Percentiles rank a stretch among this genome's conserved stretches.
Conservation (phyloP, 1,140 invertebrate genomes). For the Hycleus phaleratus region DNA sequence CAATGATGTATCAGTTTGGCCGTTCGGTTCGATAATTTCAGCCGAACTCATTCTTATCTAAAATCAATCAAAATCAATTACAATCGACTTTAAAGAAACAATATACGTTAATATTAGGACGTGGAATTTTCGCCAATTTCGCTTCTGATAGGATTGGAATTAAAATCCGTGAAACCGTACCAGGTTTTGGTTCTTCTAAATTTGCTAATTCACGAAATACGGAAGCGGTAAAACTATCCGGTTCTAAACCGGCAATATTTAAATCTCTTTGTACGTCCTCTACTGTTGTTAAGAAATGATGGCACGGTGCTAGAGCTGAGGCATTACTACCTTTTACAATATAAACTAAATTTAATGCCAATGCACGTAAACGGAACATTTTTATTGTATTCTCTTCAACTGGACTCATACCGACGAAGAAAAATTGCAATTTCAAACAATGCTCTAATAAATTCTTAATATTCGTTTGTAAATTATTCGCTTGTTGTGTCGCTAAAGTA, state of each 20-base stretch:
- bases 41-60: constrained; percentile 71
- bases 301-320: constrained; percentile 45
- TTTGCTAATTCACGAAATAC: constrained; percentile 70
- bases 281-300: constrained; percentile 40
- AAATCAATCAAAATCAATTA: constrained; percentile 2
- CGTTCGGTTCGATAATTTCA: constrained; percentile 75
- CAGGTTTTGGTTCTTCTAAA: constrained; percentile 77
- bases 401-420: constrained; percentile 71
- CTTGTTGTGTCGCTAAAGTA: constrained; percentile 44
- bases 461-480: constrained; percentile 47
- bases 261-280: constrained; percentile 39
- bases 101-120: constrained; percentile 50
- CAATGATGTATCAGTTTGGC: constrained; percentile 72
- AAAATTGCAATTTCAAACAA: constrained; percentile 70
- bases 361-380: constrained; percentile 74
- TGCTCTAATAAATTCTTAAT: constrained; percentile 58
- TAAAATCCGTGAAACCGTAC: constrained; percentile 69
- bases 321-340: constrained; percentile 49
- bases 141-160: constrained; percentile 67
- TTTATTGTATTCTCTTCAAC: constrained; percentile 69
- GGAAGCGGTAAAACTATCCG: constrained; percentile 71
- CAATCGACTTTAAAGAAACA: background rate
- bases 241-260: constrained; percentile 43
- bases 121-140: constrained; percentile 51
- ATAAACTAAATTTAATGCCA: constrained; percentile 75